Percentiles rank a stretch among this genome's conserved stretches.
These are phyloP conservation scores for Hycleus phaleratus DNA, from an alignment of 1,140 invertebrate species.

Conservation along the genomic window DNA sequence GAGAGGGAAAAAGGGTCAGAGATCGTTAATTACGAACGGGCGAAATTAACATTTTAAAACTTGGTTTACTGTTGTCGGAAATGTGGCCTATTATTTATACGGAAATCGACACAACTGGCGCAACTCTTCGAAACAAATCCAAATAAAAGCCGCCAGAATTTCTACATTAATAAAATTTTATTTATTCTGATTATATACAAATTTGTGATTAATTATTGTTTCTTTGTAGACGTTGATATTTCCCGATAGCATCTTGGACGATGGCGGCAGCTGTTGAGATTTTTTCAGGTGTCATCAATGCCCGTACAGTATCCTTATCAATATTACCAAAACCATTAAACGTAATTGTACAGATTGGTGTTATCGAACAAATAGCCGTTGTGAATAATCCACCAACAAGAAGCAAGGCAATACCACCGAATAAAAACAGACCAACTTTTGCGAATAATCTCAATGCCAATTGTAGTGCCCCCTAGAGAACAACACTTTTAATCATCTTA, in stretches of 20 bases:
- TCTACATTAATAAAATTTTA: neutral
- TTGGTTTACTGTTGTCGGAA: too few relatives aligned
- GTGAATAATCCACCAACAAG: conserved; percentile 43
- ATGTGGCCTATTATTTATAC: too few relatives aligned
- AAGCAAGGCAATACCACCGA: conserved; percentile 44
- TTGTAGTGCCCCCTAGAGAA: conserved; percentile 9
- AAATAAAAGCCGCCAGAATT: neutral
- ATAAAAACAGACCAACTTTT: conserved; percentile 47
- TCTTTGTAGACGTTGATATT: conserved; percentile 52
- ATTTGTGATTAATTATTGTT: neutral
- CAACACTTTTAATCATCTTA: neutral
- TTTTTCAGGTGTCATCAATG: conserved; percentile 46
- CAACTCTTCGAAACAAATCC: neutral
- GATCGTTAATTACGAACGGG: too few relatives aligned
- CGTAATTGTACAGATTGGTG: conserved; percentile 54
- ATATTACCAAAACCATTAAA: conserved; percentile 42
- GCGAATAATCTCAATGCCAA: conserved; percentile 33
- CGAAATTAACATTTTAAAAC: too few relatives aligned
- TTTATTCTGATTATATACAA: neutral
- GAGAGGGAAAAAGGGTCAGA: too few relatives aligned
- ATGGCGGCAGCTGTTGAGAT: conserved; percentile 53
- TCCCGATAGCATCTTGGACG: conserved; percentile 55
- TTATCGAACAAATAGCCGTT: conserved; percentile 54
- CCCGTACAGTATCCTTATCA: conserved; percentile 37
- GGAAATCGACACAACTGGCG: too few relatives aligned